Evolutionary conservation across 2,888 invertebrate genomes (phyloP).

Genomic region (Leptinotarsa haldemani): DNA sequence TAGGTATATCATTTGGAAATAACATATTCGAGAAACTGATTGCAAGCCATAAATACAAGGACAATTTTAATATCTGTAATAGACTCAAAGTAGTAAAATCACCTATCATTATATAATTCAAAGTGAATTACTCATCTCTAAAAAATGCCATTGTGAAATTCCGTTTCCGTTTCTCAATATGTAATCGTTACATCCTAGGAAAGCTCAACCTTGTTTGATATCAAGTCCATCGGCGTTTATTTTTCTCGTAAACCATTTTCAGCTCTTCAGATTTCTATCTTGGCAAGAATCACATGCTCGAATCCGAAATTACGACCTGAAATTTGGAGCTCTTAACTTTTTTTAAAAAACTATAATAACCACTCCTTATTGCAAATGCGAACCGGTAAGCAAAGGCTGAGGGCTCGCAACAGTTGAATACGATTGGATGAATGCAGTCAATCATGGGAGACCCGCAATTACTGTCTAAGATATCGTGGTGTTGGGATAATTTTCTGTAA

Average conservation of each 20-base stretch:
- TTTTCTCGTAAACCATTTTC: slow-evolving; percentile 34
- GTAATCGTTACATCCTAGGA: not conserved
- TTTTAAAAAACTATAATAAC: slow-evolving; percentile 55
- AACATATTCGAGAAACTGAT: too few relatives aligned
- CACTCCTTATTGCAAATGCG: slow-evolving; percentile 59
- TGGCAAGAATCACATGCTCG: slow-evolving; percentile 51
- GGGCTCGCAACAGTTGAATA: slow-evolving; percentile 45
- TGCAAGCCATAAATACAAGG: too few relatives aligned
- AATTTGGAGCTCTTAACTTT: slow-evolving; percentile 56
- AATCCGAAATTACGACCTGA: slow-evolving; percentile 49
- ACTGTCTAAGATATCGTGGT: slow-evolving; percentile 49
- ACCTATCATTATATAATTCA: too few relatives aligned
- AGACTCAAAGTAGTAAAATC: too few relatives aligned
- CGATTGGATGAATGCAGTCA: slow-evolving; percentile 58
- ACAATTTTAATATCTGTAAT: too few relatives aligned
- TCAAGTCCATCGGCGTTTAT: slow-evolving; percentile 12
- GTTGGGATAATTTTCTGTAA: slow-evolving; percentile 43
- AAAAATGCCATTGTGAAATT: not conserved
- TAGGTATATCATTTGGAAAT: too few relatives aligned
- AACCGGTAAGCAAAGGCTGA: slow-evolving; percentile 50
- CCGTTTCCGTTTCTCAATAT: not conserved
- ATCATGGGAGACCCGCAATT: slow-evolving; percentile 57
- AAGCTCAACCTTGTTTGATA: slow-evolving; percentile 7
- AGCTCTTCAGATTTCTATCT: slow-evolving; percentile 41
- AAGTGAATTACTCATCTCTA: too few relatives aligned